Conservation (phyloP, 2,888 invertebrate species). For the Deroplatys truncata region DNA sequence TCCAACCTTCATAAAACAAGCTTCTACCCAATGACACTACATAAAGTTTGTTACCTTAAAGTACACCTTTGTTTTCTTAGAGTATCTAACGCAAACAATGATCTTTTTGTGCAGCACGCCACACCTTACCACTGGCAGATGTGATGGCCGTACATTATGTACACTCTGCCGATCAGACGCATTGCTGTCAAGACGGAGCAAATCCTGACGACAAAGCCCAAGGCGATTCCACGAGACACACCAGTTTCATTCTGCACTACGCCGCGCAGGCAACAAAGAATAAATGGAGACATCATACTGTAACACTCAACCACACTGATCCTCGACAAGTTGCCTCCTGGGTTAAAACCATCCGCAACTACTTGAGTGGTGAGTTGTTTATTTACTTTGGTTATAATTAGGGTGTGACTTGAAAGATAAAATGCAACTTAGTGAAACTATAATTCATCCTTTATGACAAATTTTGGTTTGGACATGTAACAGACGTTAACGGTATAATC, state of each 20-base stretch:
- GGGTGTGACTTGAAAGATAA: too few species aligned
- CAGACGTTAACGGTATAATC: too few species aligned
- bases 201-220: conserved; percentile 31
- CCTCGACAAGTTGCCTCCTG: conserved; percentile 58
- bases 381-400: not conserved
- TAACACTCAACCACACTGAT: conserved; percentile 58
- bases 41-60: too few species aligned
- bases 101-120: conserved; percentile 46
- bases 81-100: not conserved
- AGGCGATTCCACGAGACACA: conserved; percentile 36
- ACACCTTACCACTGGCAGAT: conserved; percentile 53
- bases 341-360: conserved; percentile 56
- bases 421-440: too few species aligned
- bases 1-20: too few species aligned
- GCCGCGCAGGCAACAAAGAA: conserved; percentile 53
- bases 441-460: too few species aligned
- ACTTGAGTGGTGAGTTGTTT: conserved; percentile 46
- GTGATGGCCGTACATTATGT: conserved; percentile 52
- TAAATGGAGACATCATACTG: conserved; percentile 54
- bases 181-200: conserved; percentile 16
- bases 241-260: conserved; percentile 59
- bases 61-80: too few species aligned
- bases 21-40: too few species aligned
- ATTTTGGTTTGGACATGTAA: too few species aligned
- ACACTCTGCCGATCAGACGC: conserved; percentile 42